Percentiles rank a stretch among this genome's conserved stretches.
phyloP scores from a whole-genome alignment of 37 sponge, comb jelly and placozoan genomes.

The Ephydatia muelleri region DNA sequence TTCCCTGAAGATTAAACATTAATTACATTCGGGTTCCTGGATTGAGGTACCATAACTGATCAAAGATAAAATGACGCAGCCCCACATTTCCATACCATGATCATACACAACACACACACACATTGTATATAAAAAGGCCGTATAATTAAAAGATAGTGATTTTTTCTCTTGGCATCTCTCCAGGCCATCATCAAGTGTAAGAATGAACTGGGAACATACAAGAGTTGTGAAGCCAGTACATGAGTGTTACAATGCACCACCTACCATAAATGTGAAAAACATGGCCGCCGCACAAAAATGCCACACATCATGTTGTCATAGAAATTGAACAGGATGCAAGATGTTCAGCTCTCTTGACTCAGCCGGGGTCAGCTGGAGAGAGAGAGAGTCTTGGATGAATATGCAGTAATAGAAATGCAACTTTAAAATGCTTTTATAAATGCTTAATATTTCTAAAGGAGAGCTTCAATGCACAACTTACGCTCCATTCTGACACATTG shows the following conservation, averaged over 20 bases:
- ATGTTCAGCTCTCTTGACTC: slow-evolving; percentile 68
- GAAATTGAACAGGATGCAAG: slow-evolving; percentile 77
- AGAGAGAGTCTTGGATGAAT: slow-evolving; percentile 3
- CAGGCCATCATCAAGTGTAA: slow-evolving; percentile 77
- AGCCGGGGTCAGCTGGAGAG: slow-evolving; percentile 59
- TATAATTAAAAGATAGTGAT: slow-evolving; percentile 43
- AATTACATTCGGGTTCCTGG: too few species aligned
- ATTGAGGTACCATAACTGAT: too few species aligned
- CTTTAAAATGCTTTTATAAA: too few species aligned
- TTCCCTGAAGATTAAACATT: too few species aligned
- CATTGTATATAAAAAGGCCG: background rate
- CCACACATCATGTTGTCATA: slow-evolving; percentile 98
- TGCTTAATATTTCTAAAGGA: too few species aligned
- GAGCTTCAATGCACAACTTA: too few species aligned
- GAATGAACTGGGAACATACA: slow-evolving; percentile 30
- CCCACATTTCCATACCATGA: too few species aligned
- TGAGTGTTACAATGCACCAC: too few species aligned
- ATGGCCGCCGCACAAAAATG: slow-evolving; percentile 94
- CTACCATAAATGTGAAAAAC: slow-evolving; percentile 92
- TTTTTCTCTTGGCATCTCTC: slow-evolving; percentile 19
- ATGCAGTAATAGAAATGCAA: too few species aligned
- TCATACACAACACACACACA: background rate
- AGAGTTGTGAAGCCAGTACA: too few species aligned
- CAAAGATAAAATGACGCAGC: too few species aligned
- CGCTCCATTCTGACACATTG: slow-evolving; percentile 68